phyloP scores from a whole-genome alignment of 53 echinoderm and acorn worm species.

The Echinarachnius parma region DNA sequence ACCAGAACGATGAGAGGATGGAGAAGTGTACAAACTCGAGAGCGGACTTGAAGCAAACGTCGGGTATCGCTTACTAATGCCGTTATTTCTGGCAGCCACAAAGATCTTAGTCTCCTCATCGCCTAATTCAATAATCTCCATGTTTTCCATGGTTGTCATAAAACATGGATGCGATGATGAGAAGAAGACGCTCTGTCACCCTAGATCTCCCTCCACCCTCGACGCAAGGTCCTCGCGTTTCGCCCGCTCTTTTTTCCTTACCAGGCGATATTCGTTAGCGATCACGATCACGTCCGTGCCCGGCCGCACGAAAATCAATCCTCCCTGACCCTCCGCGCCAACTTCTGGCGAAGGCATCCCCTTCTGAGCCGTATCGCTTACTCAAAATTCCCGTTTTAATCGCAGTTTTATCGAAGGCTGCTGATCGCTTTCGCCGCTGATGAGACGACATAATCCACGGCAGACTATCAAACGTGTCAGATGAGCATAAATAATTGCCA shows the following conservation, averaged over 20 bases:
- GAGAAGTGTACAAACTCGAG: too few species aligned
- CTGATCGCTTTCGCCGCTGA: conserved; percentile 35
- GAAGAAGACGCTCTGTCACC: too few species aligned
- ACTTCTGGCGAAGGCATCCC: conserved; percentile 42
- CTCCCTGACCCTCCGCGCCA: conserved; percentile 40
- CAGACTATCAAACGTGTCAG: conserved; percentile 41
- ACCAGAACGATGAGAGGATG: too few species aligned
- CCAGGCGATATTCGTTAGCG: conserved; percentile 42
- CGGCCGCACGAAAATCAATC: conserved; percentile 41
- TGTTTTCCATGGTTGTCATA: conserved; percentile 33
- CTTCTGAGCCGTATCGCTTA: conserved; percentile 42
- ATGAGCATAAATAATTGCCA: conserved; percentile 53
- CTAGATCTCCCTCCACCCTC: too few species aligned
- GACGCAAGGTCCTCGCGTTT: conserved; percentile 24
- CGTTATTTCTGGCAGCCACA: too few species aligned
- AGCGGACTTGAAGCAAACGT: too few species aligned
- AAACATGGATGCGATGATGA: conserved; percentile 39
- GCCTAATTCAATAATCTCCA: conserved; percentile 39
- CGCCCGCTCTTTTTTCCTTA: conserved; percentile 4
- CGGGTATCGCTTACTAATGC: too few species aligned
- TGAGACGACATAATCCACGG: conserved; percentile 44
- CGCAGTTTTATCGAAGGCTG: conserved; percentile 48
- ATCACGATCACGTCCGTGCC: conserved; percentile 21
- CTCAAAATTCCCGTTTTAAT: conserved; percentile 45
- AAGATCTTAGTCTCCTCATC: too few species aligned